Conservation (phyloP, 64 coral and sea anemone genomes). For the Anthopleura sola region DNA sequence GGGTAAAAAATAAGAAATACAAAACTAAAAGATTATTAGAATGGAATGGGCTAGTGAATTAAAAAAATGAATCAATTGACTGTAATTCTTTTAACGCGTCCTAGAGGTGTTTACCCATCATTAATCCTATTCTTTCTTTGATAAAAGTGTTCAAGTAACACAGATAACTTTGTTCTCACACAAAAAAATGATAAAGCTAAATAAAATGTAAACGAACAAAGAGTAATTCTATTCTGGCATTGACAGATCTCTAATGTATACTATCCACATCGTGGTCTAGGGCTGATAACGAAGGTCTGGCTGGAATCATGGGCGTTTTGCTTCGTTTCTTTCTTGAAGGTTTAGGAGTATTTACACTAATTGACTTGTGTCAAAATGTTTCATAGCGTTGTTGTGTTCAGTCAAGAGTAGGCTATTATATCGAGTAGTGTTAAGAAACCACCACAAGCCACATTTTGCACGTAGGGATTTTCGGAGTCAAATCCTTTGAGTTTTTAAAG, state of each 20-base stretch:
- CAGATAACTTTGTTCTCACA: background rate
- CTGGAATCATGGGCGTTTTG: conserved; percentile 10
- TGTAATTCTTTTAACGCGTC: background rate
- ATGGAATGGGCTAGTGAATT: background rate
- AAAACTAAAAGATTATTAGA: background rate
- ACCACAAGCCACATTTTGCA: conserved; percentile 21
- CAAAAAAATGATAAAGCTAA: background rate
- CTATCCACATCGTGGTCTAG: background rate
- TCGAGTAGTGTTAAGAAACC: conserved; percentile 1
- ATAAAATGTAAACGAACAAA: conserved; percentile 9
- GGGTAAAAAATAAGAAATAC: background rate
- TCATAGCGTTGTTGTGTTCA: background rate
- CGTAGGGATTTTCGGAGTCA: conserved; percentile 4
- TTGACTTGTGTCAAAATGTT: conserved; percentile 3
- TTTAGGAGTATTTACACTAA: conserved; percentile 16
- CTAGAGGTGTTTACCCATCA: background rate
- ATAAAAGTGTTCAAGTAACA: background rate
- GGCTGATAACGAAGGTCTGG: background rate
- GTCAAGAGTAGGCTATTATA: background rate
- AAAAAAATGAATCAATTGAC: background rate
- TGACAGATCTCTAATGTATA: conserved; percentile 18
- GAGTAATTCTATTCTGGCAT: background rate
- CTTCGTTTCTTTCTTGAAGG: conserved; percentile 17
- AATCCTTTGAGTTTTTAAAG: conserved; percentile 1
- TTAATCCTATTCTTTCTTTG: background rate